A percentile compares a stretch with the other conserved stretches of the same genome.
Conservation (phyloP, 2,888 invertebrate genomes). For the Pocota personata region DNA sequence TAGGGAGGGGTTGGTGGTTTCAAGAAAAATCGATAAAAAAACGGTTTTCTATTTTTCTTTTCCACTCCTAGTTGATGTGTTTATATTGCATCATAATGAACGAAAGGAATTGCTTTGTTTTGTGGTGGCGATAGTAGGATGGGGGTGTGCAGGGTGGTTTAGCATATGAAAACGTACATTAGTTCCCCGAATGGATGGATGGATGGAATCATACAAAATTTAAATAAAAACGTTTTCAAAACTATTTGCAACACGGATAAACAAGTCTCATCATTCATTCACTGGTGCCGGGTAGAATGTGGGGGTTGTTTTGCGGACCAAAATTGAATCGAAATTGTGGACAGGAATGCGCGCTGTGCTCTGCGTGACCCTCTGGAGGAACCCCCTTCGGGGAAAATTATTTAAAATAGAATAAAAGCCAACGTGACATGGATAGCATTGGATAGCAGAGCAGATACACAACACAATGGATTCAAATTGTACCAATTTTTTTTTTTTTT, state of each 20-base stretch:
- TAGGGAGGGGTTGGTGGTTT: background rate
- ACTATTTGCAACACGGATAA: slow-evolving; percentile 53
- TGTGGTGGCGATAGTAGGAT: background rate
- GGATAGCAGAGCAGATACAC: slow-evolving; percentile 18
- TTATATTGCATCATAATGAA: slow-evolving; percentile 57
- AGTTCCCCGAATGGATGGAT: slow-evolving; percentile 35
- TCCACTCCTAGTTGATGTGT: background rate
- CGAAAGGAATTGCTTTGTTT: slow-evolving; percentile 10
- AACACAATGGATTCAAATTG: slow-evolving; percentile 52
- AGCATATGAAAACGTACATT: slow-evolving; percentile 32
- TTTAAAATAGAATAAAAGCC: slow-evolving; percentile 65
- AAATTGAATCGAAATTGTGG: slow-evolving; percentile 55
- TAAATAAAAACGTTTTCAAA: slow-evolving; percentile 54
- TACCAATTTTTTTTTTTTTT: background rate
- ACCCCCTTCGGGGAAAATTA: slow-evolving; percentile 12
- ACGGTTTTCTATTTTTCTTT: background rate
- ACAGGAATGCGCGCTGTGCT: slow-evolving; percentile 24
- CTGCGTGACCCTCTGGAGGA: slow-evolving; percentile 14
- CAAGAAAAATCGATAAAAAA: slow-evolving; percentile 51
- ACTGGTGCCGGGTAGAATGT: background rate
- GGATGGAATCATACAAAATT: slow-evolving; percentile 55
- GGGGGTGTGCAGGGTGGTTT: background rate
- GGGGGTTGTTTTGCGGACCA: slow-evolving; percentile 5
- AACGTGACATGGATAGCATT: slow-evolving; percentile 64
- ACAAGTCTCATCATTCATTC: slow-evolving; percentile 28